Conservation (phyloP, 92 coral and sea anemone species). For the Galaxea fascicularis region DNA sequence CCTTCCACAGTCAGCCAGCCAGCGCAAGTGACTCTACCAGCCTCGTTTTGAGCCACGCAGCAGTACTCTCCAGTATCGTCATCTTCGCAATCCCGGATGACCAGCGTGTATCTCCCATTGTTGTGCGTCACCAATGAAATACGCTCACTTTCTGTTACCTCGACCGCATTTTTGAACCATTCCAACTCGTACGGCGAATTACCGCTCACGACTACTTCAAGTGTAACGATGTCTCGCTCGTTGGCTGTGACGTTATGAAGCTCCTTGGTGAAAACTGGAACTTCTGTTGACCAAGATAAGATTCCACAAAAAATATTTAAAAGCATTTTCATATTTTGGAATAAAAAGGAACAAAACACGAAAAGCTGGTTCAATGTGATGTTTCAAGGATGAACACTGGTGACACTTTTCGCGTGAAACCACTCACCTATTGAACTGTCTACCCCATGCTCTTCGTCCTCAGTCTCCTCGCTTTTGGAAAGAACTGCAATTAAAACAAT, state of each 20-base stretch:
- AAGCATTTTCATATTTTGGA: not conserved
- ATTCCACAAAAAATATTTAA: too few species aligned
- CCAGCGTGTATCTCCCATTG: slow-evolving; percentile 71
- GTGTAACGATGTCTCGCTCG: slow-evolving; percentile 78
- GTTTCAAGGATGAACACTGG: too few species aligned
- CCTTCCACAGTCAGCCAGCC: slow-evolving; percentile 92
- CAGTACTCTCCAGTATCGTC: slow-evolving; percentile 94
- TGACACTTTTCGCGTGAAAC: too few species aligned
- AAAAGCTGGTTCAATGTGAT: too few species aligned
- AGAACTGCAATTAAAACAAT: slow-evolving; percentile 19
- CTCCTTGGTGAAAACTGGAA: slow-evolving; percentile 81
- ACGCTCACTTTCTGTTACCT: slow-evolving; percentile 80
- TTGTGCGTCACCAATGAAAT: slow-evolving; percentile 64
- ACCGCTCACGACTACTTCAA: slow-evolving; percentile 80
- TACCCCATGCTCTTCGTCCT: slow-evolving; percentile 38
- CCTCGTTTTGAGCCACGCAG: slow-evolving; percentile 91
- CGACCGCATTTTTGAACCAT: slow-evolving; percentile 94
- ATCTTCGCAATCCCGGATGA: slow-evolving; percentile 85
- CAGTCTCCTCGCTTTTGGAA: slow-evolving; percentile 29
- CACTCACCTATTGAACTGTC: slow-evolving; percentile 41
- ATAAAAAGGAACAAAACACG: not conserved
- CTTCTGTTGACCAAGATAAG: slow-evolving; percentile 51
- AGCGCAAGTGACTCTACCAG: slow-evolving; percentile 90
- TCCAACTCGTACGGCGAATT: slow-evolving; percentile 77
- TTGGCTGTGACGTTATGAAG: slow-evolving; percentile 73